phyloP scores from a whole-genome alignment of 1,140 invertebrate genomes.

The Catajapyx aquilonaris region DNA sequence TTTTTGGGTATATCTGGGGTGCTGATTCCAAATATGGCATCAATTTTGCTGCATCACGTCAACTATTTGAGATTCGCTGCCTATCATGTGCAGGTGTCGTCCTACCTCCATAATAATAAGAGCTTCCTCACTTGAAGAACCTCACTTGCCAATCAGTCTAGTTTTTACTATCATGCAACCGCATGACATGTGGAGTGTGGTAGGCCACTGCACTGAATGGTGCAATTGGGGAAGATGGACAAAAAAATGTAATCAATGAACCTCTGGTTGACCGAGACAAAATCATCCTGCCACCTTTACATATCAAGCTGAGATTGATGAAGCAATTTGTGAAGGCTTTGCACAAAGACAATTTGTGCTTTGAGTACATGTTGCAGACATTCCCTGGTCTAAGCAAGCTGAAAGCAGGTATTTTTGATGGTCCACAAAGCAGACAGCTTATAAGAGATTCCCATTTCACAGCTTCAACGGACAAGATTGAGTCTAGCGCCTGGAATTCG shows the following conservation, averaged over 20 bases:
- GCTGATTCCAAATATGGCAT: too few relatives aligned
- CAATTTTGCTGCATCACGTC: too few relatives aligned
- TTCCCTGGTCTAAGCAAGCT: background rate
- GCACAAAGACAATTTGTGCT: background rate
- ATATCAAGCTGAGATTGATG: conserved; percentile 1
- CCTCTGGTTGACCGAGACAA: conserved; percentile 1
- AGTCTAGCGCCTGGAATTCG: background rate
- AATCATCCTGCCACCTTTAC: conserved; percentile 1
- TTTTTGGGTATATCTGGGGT: too few relatives aligned
- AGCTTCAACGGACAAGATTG: background rate
- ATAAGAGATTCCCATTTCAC: background rate
- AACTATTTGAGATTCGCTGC: too few relatives aligned
- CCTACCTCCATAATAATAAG: too few relatives aligned
- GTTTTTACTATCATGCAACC: too few relatives aligned
- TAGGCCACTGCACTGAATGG: too few relatives aligned
- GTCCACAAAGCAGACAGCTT: background rate
- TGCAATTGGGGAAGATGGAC: too few relatives aligned
- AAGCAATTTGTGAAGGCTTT: conserved; percentile 3
- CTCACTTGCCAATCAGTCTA: too few relatives aligned
- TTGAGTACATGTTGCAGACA: background rate
- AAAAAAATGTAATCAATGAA: conserved; percentile 2
- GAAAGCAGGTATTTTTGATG: conserved; percentile 1
- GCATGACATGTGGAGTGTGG: too few relatives aligned
- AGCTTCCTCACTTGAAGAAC: too few relatives aligned
- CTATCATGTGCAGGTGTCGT: too few relatives aligned